Conservation (phyloP, 2,888 invertebrate genomes). For the Epinotia demarniana region DNA sequence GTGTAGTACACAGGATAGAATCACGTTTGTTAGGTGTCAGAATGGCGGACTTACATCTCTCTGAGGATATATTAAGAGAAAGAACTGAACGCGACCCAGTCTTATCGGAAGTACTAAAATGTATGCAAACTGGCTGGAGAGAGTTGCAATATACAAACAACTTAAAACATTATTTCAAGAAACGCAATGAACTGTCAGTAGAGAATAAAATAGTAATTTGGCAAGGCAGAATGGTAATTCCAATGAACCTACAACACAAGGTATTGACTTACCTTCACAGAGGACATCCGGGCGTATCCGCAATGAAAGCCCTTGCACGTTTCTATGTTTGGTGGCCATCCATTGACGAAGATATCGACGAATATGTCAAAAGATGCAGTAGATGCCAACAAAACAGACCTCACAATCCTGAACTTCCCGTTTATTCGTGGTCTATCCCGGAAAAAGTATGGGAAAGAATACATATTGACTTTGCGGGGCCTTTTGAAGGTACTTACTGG, state of each 20-base stretch:
- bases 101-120: background rate
- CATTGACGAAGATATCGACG: conserved; percentile 7
- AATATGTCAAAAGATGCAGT: too few relatives aligned
- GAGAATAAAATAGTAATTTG: conserved; percentile 13
- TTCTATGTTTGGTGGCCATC: conserved; percentile 36
- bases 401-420: too few relatives aligned
- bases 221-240: conserved; percentile 26
- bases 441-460: too few relatives aligned
- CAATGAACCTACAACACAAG: background rate
- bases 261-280: conserved; percentile 17
- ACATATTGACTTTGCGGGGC: background rate
- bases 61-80: conserved; percentile 9
- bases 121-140: conserved; percentile 16
- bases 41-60: conserved; percentile 13
- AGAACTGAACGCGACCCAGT: background rate
- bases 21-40: background rate
- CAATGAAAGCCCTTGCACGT: conserved; percentile 20
- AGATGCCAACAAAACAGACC: too few relatives aligned
- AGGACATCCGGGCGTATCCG: conserved; percentile 10
- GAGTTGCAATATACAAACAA: conserved; percentile 7
- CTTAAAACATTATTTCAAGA: conserved; percentile 16
- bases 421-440: too few relatives aligned
- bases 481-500: conserved; percentile 14
- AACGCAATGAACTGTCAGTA: conserved; percentile 6
- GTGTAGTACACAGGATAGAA: conserved; percentile 5